These are phyloP conservation scores for Callinectes sapidus DNA, from an alignment of 2,888 invertebrate species.

Conservation along the genomic window DNA sequence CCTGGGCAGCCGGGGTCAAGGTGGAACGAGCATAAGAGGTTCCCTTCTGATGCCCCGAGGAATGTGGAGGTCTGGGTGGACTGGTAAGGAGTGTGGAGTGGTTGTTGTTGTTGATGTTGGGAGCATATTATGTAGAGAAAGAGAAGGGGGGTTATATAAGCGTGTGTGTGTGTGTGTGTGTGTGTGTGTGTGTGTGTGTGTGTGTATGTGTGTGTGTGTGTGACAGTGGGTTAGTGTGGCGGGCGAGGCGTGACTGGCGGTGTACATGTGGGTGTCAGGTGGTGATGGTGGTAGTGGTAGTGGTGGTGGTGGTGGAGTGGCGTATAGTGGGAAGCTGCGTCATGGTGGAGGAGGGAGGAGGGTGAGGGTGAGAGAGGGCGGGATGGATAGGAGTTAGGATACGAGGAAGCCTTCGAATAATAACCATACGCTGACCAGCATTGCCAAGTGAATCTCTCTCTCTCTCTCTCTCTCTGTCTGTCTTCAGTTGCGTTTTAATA, in stretches of 20 bases:
- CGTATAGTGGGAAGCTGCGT: not conserved
- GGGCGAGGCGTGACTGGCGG: constrained; percentile 34
- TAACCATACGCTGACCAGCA: constrained; percentile 4
- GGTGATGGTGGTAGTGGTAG: not conserved
- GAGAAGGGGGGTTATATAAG: not conserved
- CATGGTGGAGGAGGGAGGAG: not conserved
- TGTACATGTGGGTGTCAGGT: constrained; percentile 19
- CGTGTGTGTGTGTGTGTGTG: constrained; percentile 28
- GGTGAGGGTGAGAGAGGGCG: not conserved
- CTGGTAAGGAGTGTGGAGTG: not conserved
- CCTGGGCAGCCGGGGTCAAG: constrained; percentile 35
- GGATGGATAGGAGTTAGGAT: not conserved
- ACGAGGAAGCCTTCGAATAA: constrained; percentile 38
- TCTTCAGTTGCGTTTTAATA: not conserved
- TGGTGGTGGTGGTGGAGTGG: constrained; percentile 21
- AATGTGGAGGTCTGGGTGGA: not conserved
- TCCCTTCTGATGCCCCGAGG: not conserved
- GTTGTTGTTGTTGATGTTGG: not conserved
- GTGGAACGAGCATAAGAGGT: not conserved
- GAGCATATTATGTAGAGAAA: not conserved
- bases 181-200: constrained; percentile 37
- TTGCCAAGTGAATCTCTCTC: not conserved
- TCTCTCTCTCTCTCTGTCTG: not conserved
- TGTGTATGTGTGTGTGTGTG: too few relatives aligned
- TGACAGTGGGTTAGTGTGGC: constrained; percentile 37